Conservation (phyloP, 2,113 vertebrate genomes). For the Brachirus orientalis region DNA sequence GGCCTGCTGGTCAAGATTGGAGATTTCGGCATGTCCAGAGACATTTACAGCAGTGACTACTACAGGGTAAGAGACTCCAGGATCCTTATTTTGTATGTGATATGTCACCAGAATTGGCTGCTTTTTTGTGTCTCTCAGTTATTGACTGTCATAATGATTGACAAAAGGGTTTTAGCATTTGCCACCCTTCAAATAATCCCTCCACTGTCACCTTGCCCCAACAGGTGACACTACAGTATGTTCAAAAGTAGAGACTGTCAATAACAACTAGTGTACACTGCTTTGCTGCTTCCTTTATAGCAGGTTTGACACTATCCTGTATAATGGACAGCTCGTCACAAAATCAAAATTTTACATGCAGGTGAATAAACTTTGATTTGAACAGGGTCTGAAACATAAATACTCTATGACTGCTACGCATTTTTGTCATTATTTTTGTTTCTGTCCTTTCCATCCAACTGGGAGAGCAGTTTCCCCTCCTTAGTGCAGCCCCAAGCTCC, state of each 20-base stretch:
- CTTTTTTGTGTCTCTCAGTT: background rate
- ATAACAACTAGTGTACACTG: background rate
- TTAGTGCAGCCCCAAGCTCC: slow-evolving; percentile 8
- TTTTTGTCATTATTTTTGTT: slow-evolving; percentile 34
- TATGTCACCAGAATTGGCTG: background rate
- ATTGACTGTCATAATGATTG: background rate
- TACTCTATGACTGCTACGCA: background rate
- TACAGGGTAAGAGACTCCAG: slow-evolving; percentile 92
- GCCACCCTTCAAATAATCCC: background rate
- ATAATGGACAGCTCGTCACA: too few species aligned
- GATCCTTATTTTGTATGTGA: background rate
- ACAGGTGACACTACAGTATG: too few species aligned
- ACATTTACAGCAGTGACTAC: slow-evolving; percentile 99
- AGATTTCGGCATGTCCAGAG: slow-evolving; percentile 99
- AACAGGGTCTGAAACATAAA: slow-evolving; percentile 30
- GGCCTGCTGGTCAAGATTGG: slow-evolving; percentile 98
- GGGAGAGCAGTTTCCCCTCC: slow-evolving; percentile 28
- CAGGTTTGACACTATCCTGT: too few species aligned
- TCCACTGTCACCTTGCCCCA: too few species aligned
- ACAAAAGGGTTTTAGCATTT: too few species aligned
- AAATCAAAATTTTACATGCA: too few species aligned
- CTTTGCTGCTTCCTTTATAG: background rate
- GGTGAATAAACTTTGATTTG: background rate
- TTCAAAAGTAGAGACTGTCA: background rate
- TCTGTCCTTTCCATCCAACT: slow-evolving; percentile 2